Conservation (phyloP, 2,797 vertebrate species). For the Macroramphosus scolopax region DNA sequence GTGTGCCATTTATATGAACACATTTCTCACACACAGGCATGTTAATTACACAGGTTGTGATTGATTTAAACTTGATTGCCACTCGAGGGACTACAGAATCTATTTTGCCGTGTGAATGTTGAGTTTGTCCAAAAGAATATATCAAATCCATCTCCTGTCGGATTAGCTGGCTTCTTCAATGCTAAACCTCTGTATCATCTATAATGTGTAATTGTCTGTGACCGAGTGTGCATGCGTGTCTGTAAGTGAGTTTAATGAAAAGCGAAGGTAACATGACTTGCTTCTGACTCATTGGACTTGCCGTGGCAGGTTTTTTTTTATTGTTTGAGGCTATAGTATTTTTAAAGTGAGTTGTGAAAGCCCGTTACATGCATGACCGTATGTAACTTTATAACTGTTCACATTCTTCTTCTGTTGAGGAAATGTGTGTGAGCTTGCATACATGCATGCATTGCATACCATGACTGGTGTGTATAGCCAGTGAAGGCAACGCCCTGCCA, state of each 20-base stretch:
- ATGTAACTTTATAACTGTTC: background rate
- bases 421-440: slow-evolving; percentile 13
- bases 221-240: no score
- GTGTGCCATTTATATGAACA: slow-evolving; percentile 11
- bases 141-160: no score
- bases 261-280: no score
- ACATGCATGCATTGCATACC: background rate
- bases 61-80: slow-evolving; percentile 12
- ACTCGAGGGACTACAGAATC: background rate
- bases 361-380: background rate
- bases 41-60: slow-evolving; percentile 16
- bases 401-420: background rate
- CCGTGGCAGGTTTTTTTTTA: slow-evolving; percentile 55
- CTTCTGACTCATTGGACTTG: slow-evolving; percentile 57
- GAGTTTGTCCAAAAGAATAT: no score
- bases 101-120: slow-evolving; percentile 28
- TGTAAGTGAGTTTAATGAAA: no score
- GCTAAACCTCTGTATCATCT: no score
- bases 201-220: no score
- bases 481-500: slow-evolving; percentile 25
- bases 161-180: no score
- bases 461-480: slow-evolving; percentile 12
- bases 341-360: background rate
- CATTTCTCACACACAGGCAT: slow-evolving; percentile 2
- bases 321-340: slow-evolving; percentile 28